Evolutionary conservation across 2,888 invertebrate genomes (phyloP).

Genomic region (Cryptophagus acutangulus): DNA sequence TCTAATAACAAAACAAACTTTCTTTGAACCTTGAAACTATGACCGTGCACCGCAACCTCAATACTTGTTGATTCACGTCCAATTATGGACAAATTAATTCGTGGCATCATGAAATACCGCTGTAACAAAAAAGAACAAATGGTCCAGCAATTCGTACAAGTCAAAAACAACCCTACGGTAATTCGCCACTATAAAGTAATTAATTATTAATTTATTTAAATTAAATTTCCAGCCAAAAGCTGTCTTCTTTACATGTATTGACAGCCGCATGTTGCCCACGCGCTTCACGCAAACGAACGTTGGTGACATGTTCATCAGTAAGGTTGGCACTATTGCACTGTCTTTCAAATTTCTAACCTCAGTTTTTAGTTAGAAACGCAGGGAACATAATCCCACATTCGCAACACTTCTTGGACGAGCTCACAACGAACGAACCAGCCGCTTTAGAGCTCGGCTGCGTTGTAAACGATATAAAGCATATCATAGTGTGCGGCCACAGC

Average conservation of each 20-base stretch:
- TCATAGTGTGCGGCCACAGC: conserved; percentile 95
- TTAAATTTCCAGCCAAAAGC: conserved; percentile 83
- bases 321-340: conserved; percentile 26
- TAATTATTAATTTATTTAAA: conserved; percentile 5
- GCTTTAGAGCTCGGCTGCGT: conserved; percentile 93
- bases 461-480: conserved; percentile 82
- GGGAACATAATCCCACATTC: conserved; percentile 94
- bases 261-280: conserved; percentile 95
- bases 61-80: conserved; percentile 10
- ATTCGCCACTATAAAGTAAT: conserved; percentile 39
- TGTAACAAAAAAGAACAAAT: conserved; percentile 74
- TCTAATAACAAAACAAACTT: too few relatives aligned
- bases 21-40: too few relatives aligned
- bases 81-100: conserved; percentile 78
- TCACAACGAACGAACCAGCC: conserved; percentile 91
- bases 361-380: conserved; percentile 81
- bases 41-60: too few relatives aligned
- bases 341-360: neutral
- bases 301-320: conserved; percentile 97
- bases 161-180: conserved; percentile 83
- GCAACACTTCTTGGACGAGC: conserved; percentile 78
- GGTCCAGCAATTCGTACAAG: conserved; percentile 89
- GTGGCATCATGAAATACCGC: conserved; percentile 87
- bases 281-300: conserved; percentile 92
- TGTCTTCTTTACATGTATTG: conserved; percentile 97